Base-by-base conservation (phyloP, 2,888 invertebrate genomes). In the Volucella inanis region DNA sequence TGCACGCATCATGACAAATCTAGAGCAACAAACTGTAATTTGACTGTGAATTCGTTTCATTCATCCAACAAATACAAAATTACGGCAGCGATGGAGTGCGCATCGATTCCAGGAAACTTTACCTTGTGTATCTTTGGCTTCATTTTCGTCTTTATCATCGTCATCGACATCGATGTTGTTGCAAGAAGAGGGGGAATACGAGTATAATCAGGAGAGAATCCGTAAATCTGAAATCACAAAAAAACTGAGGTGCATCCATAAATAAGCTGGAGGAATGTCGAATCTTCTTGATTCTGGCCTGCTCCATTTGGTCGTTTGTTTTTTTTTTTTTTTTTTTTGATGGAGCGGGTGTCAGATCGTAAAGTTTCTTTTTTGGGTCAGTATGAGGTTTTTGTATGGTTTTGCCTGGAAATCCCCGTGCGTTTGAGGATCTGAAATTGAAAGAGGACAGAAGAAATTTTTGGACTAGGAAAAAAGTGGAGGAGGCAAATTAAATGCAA, bases 1-100 rank as follows among this genome's bases (percentile, higher is more conserved):
- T 68, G 49, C 82, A 77, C 77, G 77, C 59, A 14, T 31, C 31
- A 3, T 12, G 52, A 43, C 18, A 71, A 67, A 83, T 72, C 72
- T 83, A 43, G 83, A 78, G 78, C 83, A 78, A 47, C 78, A 62
- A 74, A 80, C 80, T 75, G 80, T 75, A 74, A 50, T 80, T 76
- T 50, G 31, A 18, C 50, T 43, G 59, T 65, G 64, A 71, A 71
- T 71, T 71, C 15, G 57, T 78, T 71, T 57, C 49, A 64, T 77
- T 49, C 62, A 54, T 22, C 55, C 39, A 74, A 74, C 52, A 55
- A 68, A 80, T 57, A 61, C 52, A 54, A 49, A 45, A 71, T 31
- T 55, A 31, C 55, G 43, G 74, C 61, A 43, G 68, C 61, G 15
- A 65, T 31, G 54, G 55, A 55, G 18, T 52, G 61, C 15, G 14